Evolutionary conservation across 1,140 invertebrate species (phyloP), one percentile per base, ranked within the genome.

Genomic region (Holotrichia oblita): DNA sequence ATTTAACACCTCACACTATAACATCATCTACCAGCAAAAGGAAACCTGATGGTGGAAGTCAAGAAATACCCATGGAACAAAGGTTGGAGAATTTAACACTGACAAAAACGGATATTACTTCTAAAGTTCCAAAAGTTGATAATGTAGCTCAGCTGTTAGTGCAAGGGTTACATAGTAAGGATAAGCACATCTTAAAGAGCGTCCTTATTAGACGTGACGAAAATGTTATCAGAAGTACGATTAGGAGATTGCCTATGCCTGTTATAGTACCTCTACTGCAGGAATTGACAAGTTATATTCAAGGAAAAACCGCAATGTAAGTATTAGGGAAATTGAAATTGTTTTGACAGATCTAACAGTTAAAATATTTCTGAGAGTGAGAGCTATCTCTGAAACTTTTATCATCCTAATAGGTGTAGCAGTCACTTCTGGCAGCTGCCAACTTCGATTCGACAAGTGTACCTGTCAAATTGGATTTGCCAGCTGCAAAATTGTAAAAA

Each of bases 81-180:
- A 88, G 94, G 78, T 84, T 96, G 20, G 92, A 93, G 77, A 94
- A 94, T 87, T 86, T 96, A 40, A 90, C 90, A 61, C 83, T 92
- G 77, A 88, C 88, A 82, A 85, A 85, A 80, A 22, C 81, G 6
- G 84, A 86, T 24, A 79, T 76, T 17, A 69, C 20, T 34, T 77
- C 79, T 2, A 84, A 86, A 72, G 87, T 89, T 76, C 85, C 89
- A 14, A 89, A 90, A 80, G 90, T 87, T 17, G 89, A 92, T 75
- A 95, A 94, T 86, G 89, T 94, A 80, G 91, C 92, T 0, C 93
- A 94, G 80, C 87, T 95, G 27, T 84, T 96, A 0, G 88, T 95
- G 73, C 92, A 96, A 88, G 94, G 92, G 0, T 87, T 96, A 44
- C 93, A 94, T 80, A 95, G 94, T 81, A 93, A 94, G 83, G 93